Evolutionary conservation across 2,888 invertebrate genomes (phyloP), one percentile per base, ranked within the genome.

Genomic region (Calameuta idolon): DNA sequence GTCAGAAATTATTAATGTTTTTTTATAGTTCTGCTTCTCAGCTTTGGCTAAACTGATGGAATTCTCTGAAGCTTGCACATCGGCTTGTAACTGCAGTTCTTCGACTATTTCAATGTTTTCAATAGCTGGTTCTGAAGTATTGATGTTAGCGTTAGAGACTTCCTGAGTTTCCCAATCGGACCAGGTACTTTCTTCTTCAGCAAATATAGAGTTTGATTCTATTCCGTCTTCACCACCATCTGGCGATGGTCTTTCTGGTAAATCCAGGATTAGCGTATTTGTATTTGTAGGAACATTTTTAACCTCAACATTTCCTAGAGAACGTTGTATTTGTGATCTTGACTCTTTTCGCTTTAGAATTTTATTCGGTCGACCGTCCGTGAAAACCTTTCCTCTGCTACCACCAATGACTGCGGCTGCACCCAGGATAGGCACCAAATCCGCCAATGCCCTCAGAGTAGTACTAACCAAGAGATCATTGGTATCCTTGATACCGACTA

Each of bases 331-430:
- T 76, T 69, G 68, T 75, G 77, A 71, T 76, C 34, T 69, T 74
- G 73, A 83, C 91, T 79, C 92, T 87, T 80, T 80, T 34, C 77
- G 79, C 35, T 80, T 82, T 12, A 81, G 84, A 69, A 85, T 81
- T 34, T 89, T 88, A 88, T 95, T 95, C 4, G 98, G 98, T 85
- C 96, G 93, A 11, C 97, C 98, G 90, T 98, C 97, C 34, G 96
- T 95, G 89, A 98, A 98, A 77, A 97, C 92, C 90, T 95, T 96
- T 1, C 94, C 94, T 82, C 98, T 93, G 23, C 90, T 91, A 0
- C 97, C 97, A 4, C 97, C 97, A 73, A 98, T 95, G 0, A 98
- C 97, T 33, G 95, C 94, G n/a, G 95, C 94, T 23, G 97, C 96
- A 23, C 98, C 98, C 76, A 97, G 92, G 81, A 98, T 94, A 1